Percentiles rank a stretch among this genome's conserved stretches.
phyloP scores from a whole-genome alignment of 2,797 vertebrate species.

The Sphenodon punctatus region DNA sequence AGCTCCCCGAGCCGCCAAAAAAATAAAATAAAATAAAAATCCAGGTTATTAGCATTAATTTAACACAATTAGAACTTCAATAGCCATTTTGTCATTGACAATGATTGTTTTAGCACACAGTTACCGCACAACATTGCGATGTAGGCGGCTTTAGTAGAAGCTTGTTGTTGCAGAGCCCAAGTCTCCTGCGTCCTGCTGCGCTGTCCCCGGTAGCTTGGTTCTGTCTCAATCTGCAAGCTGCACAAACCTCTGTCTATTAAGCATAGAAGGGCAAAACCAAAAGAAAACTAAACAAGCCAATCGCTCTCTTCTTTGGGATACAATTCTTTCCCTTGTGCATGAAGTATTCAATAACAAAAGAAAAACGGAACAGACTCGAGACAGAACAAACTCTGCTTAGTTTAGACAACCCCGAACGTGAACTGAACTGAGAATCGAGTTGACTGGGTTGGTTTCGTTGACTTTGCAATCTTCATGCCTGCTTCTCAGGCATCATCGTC shows the following conservation, averaged over 20 bases:
- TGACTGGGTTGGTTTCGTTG: constrained; percentile 75
- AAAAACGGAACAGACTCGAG: constrained; percentile 75
- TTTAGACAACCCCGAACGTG: constrained; percentile 75
- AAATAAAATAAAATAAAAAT: constrained; percentile 73
- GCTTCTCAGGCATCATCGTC: constrained; percentile 87
- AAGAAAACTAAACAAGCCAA: constrained; percentile 78
- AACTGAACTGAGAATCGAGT: constrained; percentile 75
- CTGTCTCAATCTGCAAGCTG: too few relatives aligned
- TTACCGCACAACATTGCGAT: constrained; percentile 66
- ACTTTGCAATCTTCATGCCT: constrained; percentile 62
- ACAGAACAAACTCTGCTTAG: constrained; percentile 76
- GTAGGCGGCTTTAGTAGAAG: constrained; percentile 75
- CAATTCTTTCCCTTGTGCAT: constrained; percentile 97
- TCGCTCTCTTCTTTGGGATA: constrained; percentile 85
- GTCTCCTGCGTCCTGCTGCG: constrained; percentile 61
- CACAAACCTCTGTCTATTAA: constrained; percentile 89
- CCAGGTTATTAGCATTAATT: constrained; percentile 83
- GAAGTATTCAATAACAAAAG: constrained; percentile 75
- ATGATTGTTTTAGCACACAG: constrained; percentile 81
- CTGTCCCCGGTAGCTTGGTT: too few relatives aligned
- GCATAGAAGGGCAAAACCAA: constrained; percentile 82
- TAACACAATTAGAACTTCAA: constrained; percentile 84
- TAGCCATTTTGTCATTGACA: constrained; percentile 82
- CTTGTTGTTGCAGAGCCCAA: constrained; percentile 71
- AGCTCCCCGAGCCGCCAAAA: constrained; percentile 82